Base-by-base conservation (phyloP, 2,888 invertebrate genomes). In the Lasioglossum morio region DNA sequence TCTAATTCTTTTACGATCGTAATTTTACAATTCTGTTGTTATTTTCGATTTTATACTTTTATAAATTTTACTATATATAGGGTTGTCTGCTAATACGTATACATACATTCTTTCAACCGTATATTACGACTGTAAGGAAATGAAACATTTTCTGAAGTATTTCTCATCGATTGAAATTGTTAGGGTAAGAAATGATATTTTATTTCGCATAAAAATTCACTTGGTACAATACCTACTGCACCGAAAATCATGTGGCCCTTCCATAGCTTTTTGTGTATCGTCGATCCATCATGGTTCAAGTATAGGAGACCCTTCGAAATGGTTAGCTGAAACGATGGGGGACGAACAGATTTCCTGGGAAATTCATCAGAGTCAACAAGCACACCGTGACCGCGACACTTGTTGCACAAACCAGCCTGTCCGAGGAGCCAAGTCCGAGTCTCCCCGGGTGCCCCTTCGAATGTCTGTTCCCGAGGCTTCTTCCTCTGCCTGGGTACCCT, bases 401-500 rank as follows among this genome's bases (percentile, higher is more conserved):
- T 92, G 89, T 92, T 91, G 90, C 89, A 88, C 88, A 90, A 92
- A 91, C 69, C 69, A 70, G 84, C 81, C 83, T 81, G 85, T 79
- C 82, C 40, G 72, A 73, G 40, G 85, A 84, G 8, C n/a, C n/a
- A 53, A 23, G n/a, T 10, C 74, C 82, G 86, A 92, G 90, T 90
- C 92, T 90, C 81, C 82, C 81, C 80, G 83, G 86, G 81, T 87
- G 84, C 40, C 78, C 81, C 78, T 81, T 72, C 60, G 30, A 81
- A 53, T 57, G 16, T 79, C 66, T n/a, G 27, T 57, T 57, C 70
- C 72, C 66, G 77, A 80, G 60, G 37, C 79, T 72, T 72, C 53
- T 60, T 72, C 69, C 43, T 60, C 74, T 57, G n/a, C 43, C 37
- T 57, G 73, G 73, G 46, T 77, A 83, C 53, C 86, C 88, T 88